Evolutionary conservation across 2,113 vertebrate genomes (phyloP).

Genomic region (Oncorhynchus masou): DNA sequence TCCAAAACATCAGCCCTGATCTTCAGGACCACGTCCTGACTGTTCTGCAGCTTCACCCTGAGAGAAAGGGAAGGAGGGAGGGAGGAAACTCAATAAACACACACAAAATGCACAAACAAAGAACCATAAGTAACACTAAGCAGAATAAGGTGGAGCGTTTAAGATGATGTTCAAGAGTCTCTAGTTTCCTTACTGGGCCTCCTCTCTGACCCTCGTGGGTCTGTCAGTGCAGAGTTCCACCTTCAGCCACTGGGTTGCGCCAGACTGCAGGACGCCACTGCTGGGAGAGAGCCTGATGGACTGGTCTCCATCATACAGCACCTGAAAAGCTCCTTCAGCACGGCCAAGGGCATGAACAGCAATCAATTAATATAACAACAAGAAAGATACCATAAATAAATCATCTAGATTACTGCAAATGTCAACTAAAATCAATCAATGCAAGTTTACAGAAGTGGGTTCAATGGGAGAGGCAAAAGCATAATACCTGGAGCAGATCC

Average conservation of each 20-base stretch:
- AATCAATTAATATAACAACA: neutral
- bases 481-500: slow-evolving; percentile 80
- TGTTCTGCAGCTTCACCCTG: slow-evolving; percentile 77
- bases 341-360: neutral
- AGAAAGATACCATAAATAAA: neutral
- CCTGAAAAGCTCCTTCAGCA: slow-evolving; percentile 72
- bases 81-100: neutral
- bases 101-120: neutral
- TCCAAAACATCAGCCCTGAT: slow-evolving; percentile 78
- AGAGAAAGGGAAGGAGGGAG: slow-evolving; percentile 16
- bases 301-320: slow-evolving; percentile 63
- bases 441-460: neutral
- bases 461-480: neutral
- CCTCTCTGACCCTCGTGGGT: slow-evolving; percentile 67
- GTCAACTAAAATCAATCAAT: neutral
- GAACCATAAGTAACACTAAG: neutral
- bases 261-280: slow-evolving; percentile 67
- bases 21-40: slow-evolving; percentile 51
- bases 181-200: slow-evolving; percentile 71
- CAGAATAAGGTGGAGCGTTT: neutral
- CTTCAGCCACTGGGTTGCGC: slow-evolving; percentile 63
- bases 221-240: slow-evolving; percentile 75
- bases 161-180: neutral
- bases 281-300: slow-evolving; percentile 72
- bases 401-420: neutral